Conservation (phyloP, 1,140 invertebrate species). For the Helicoverpa zea region DNA sequence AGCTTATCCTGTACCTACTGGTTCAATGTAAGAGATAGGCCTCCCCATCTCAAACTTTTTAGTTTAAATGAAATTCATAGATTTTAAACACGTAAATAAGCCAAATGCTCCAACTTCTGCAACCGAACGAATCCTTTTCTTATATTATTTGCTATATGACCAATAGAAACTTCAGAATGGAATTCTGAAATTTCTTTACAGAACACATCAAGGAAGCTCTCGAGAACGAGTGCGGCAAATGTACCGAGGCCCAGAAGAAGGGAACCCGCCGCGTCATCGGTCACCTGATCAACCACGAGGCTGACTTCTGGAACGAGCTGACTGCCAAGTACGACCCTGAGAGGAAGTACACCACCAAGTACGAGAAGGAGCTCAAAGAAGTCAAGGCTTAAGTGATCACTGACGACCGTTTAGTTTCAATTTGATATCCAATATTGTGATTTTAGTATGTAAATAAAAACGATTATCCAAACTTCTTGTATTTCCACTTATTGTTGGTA, state of each 20-base stretch:
- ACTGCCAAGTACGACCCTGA: conserved; percentile 88
- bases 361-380: conserved; percentile 76
- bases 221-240: conserved; percentile 88
- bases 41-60: too few relatives aligned
- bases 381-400: conserved; percentile 46
- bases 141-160: too few relatives aligned
- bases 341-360: conserved; percentile 80
- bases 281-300: conserved; percentile 87
- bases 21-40: too few relatives aligned
- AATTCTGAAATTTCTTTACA: conserved; percentile 53
- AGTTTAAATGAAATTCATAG: too few relatives aligned
- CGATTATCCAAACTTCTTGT: neutral
- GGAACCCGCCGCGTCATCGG: conserved; percentile 87
- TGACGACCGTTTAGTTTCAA: neutral
- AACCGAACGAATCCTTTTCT: too few relatives aligned
- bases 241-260: conserved; percentile 87
- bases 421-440: conserved; percentile 7
- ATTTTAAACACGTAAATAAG: too few relatives aligned
- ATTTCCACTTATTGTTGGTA: too few relatives aligned
- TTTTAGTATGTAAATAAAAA: conserved; percentile 8
- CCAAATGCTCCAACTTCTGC: too few relatives aligned
- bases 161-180: too few relatives aligned
- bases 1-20: too few relatives aligned
- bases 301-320: conserved; percentile 87
- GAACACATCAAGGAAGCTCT: conserved; percentile 88